These are phyloP conservation scores for Trichopria drosophilae DNA, from an alignment of 2,888 invertebrate species.

Conservation along the genomic window DNA sequence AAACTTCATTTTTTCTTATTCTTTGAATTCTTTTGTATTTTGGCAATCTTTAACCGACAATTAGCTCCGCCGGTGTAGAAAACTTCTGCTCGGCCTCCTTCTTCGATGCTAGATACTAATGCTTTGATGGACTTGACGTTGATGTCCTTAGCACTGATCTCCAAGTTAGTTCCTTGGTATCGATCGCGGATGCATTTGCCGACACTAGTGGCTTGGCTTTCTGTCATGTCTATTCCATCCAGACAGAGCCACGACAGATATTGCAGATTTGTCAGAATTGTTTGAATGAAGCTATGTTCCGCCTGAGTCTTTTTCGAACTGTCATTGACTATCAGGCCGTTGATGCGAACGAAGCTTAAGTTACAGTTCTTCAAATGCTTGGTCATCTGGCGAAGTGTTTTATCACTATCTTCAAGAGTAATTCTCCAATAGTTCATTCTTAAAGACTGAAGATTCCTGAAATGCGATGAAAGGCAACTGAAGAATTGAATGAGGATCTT, in stretches of 20 bases:
- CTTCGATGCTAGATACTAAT: slow-evolving; percentile 52
- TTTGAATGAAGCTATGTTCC: slow-evolving; percentile 55
- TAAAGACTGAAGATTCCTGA: slow-evolving; percentile 56
- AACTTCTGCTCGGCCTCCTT: slow-evolving; percentile 54
- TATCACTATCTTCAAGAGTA: slow-evolving; percentile 52
- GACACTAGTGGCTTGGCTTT: slow-evolving; percentile 50
- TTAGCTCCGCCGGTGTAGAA: slow-evolving; percentile 52
- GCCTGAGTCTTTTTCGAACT: slow-evolving; percentile 52
- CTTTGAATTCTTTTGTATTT: slow-evolving; percentile 47
- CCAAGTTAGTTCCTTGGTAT: slow-evolving; percentile 52
- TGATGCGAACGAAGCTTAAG: slow-evolving; percentile 54
- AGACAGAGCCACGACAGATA: slow-evolving; percentile 55
- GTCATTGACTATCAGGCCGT: slow-evolving; percentile 54
- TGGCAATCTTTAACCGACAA: slow-evolving; percentile 50
- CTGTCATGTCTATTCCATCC: slow-evolving; percentile 52
- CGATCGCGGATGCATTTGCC: slow-evolving; percentile 56
- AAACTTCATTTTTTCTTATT: slow-evolving; percentile 43
- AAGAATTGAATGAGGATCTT: slow-evolving; percentile 60
- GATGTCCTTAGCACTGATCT: slow-evolving; percentile 55
- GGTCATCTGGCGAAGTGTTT: slow-evolving; percentile 53
- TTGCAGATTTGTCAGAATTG: slow-evolving; percentile 50
- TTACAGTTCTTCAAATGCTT: slow-evolving; percentile 53
- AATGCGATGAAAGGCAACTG: slow-evolving; percentile 56
- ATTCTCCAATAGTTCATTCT: slow-evolving; percentile 56
- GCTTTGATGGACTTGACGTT: slow-evolving; percentile 53